phyloP scores from a whole-genome alignment of 2,888 invertebrate genomes.

The Tenthredo distinguenda region DNA sequence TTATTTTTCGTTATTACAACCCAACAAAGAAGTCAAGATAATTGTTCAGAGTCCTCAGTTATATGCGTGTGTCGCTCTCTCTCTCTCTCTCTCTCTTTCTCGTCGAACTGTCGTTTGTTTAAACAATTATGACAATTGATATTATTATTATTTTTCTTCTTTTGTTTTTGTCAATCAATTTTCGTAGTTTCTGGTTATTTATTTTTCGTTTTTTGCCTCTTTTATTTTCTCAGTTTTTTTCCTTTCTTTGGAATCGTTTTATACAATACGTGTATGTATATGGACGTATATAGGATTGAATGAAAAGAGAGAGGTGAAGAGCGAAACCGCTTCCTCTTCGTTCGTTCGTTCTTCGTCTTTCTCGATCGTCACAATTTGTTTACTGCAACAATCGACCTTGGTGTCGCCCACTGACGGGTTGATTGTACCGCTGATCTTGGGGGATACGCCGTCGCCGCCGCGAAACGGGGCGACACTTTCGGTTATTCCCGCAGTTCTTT shows the following conservation, averaged over 20 bases:
- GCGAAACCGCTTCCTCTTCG: background rate
- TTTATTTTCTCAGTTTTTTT: background rate
- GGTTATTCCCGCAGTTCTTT: slow-evolving; percentile 12
- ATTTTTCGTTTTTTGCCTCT: background rate
- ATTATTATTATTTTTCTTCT: background rate
- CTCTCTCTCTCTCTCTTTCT: background rate
- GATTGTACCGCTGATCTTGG: slow-evolving; percentile 63
- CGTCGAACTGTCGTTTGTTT: background rate
- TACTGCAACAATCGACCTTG: slow-evolving; percentile 61
- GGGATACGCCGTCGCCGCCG: slow-evolving; percentile 54
- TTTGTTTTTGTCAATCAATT: background rate
- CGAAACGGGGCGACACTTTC: background rate
- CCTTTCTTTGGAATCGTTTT: background rate
- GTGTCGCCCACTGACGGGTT: slow-evolving; percentile 60
- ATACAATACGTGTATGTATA: background rate
- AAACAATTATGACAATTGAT: background rate
- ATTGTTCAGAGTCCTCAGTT: too few relatives aligned
- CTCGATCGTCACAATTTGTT: slow-evolving; percentile 58
- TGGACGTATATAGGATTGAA: background rate
- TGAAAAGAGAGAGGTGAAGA: background rate
- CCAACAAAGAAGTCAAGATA: background rate
- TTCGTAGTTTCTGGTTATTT: too few relatives aligned
- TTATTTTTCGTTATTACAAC: too few relatives aligned
- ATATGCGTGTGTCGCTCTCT: background rate
- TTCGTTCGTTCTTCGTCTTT: background rate